Conservation (phyloP, 2,113 vertebrate genomes). For the Numida meleagris region DNA sequence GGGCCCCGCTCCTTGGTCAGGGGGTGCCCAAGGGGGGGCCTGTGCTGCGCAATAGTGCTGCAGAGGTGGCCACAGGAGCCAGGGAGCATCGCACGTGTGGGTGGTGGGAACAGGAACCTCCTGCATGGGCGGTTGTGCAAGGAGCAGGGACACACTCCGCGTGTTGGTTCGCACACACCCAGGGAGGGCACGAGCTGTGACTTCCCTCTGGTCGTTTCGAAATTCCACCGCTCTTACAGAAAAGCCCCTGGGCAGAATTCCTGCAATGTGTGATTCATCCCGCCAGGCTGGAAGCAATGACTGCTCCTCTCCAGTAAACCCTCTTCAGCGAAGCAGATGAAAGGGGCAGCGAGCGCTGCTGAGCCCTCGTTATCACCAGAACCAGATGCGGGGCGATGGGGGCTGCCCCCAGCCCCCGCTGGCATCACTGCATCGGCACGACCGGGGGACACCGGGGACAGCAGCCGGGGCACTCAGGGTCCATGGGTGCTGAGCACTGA, state of each 20-base stretch:
- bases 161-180: not conserved
- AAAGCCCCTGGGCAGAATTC: conserved; percentile 62
- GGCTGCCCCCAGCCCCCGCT: accelerated
- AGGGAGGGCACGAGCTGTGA: not conserved
- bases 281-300: conserved; percentile 35
- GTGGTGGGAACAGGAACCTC: conserved; percentile 4
- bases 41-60: accelerated
- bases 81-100: not conserved
- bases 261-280: conserved; percentile 64
- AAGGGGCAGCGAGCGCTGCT: not conserved
- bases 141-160: not conserved
- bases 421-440: not conserved
- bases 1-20: accelerated
- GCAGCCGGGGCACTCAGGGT: accelerated
- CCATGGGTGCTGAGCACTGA: accelerated
- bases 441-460: accelerated
- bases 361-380: not conserved
- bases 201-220: not conserved
- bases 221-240: conserved; percentile 40
- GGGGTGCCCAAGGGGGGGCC: accelerated
- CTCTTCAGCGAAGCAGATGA: not conserved
- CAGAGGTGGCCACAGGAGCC: not conserved
- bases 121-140: conserved; percentile 2
- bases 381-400: not conserved
- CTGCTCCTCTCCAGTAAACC: conserved; percentile 55